Evolutionary conservation across 2,888 invertebrate species (phyloP), one percentile per base, ranked within the genome.

Genomic region (Eledona agricola): DNA sequence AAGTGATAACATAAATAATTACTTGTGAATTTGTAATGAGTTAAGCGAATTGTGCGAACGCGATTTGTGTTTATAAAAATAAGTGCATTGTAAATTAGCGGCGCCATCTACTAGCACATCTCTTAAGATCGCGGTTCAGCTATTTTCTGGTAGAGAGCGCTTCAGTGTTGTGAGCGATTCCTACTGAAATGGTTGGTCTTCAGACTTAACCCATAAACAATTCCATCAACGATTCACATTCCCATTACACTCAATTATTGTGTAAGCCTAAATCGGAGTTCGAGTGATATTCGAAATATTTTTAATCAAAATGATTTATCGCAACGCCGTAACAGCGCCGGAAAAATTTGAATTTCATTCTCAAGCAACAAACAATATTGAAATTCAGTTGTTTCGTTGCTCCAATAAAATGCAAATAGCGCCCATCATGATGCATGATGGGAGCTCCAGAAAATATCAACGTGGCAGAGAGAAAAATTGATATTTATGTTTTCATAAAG

Each of bases 321-420:
- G 20, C 16, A 9, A 55, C 38, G 64, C 60, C 55, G 57, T 64
- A 65, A 64, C n/a, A n/a, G n/a, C n/a, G n/a, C n/a, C n/a, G 65
- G 63, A 63, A 60, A 67, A 69, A 69, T 69, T 70, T 66, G 66
- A 62, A 68, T 68, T 67, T 64, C 64, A 69, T 67, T 70, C 67
- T 65, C 66, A 58, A 61, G 64, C 66, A 67, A 69, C 70, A 70
- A 71, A 70, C 65, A 69, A 71, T 72, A 72, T 72, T 67, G 71
- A 70, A 69, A 69, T 71, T 71, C 69, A 64, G 60, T 64, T 65
- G 64, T 65, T 64, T 60, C 64, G 61, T 63, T 53, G 59, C 66
- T 72, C 65, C 70, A 73, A 73, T 73, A 73, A 73, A 73, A 73
- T 73, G 73, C 73, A 73, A 66, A 72, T 71, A 65, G 62, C 59